Evolutionary conservation across 2,888 invertebrate species (phyloP).

Genomic region (Villa cingulata): DNA sequence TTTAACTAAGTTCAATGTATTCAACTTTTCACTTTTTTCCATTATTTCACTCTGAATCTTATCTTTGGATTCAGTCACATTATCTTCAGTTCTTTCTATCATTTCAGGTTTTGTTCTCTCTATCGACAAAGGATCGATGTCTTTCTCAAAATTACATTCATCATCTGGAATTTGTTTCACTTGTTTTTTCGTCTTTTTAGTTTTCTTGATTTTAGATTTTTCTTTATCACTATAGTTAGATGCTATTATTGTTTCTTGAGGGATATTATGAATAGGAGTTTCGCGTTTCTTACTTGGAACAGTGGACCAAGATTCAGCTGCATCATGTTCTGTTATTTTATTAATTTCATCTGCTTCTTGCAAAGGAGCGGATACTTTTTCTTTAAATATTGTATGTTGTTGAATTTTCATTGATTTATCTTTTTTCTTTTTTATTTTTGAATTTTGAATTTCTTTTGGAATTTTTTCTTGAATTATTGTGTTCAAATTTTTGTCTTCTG

Average conservation of each 20-base stretch:
- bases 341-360: not conserved
- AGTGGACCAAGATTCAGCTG: not conserved
- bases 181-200: not conserved
- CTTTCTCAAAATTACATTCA: not conserved
- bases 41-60: constrained; percentile 4
- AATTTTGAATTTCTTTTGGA: too few relatives aligned
- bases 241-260: not conserved
- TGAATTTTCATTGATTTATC: too few relatives aligned
- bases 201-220: not conserved
- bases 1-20: constrained; percentile 11
- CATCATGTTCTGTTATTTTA: not conserved
- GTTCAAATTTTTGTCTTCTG: too few relatives aligned
- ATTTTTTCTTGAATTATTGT: too few relatives aligned
- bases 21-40: not conserved
- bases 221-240: not conserved
- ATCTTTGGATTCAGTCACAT: not conserved
- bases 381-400: too few relatives aligned
- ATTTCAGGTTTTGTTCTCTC: too few relatives aligned
- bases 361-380: too few relatives aligned
- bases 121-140: not conserved
- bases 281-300: constrained; percentile 12
- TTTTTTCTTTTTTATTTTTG: too few relatives aligned
- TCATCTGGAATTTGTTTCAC: not conserved
- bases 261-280: not conserved
- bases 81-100: too few relatives aligned